Base-by-base conservation (phyloP, 2,113 vertebrate species). In the Peromyscus polionotus region DNA sequence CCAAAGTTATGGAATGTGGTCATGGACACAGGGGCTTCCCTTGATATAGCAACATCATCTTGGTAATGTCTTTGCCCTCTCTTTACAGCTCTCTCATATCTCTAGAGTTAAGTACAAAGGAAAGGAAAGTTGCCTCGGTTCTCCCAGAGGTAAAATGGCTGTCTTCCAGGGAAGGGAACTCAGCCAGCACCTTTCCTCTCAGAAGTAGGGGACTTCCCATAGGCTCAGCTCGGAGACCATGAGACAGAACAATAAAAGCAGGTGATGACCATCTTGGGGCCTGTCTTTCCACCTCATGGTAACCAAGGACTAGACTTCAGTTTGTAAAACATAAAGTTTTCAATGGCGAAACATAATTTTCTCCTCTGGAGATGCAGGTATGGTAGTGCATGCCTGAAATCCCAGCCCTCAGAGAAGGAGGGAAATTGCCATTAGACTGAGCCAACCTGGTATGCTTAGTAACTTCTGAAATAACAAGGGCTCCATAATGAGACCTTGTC, bases 161-260 rank as follows among this genome's bases (percentile, higher is more conserved):
- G 42, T 17, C 28, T 80, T 39, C 13, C 4, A 85, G 42, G 4
- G 5, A 1, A 63, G 79, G 31, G 80, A 94, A 61, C 19, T 63
- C 79, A 67, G 65, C 84, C 8, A 24, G 59, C 0, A 0, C 65
- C 76, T 19, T 33, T 77, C 26, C 28, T 76, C 92, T 94, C 9
- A 24, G 80, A 63, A 70, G 73, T 10, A 14, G 12, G 24, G 10
- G 67, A 22, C 59, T 9, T 48, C 14, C 67, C 19, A 67, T 0
- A 3, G 42, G 14, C 11, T 83, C 39, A n/a, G 61, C 48, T 59
- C 76, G 80, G 51, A 76, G 65, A 17, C 61, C 79, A 57, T 48
- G n/a, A 73, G 24, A 48, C 39, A 42, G 22, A 80, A 45, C 67
- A 88, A 75, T 76, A 76, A 90, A 98, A 96, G 73, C 1, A 85